Conservation (phyloP, 2,888 invertebrate genomes). For the Allacma fusca region DNA sequence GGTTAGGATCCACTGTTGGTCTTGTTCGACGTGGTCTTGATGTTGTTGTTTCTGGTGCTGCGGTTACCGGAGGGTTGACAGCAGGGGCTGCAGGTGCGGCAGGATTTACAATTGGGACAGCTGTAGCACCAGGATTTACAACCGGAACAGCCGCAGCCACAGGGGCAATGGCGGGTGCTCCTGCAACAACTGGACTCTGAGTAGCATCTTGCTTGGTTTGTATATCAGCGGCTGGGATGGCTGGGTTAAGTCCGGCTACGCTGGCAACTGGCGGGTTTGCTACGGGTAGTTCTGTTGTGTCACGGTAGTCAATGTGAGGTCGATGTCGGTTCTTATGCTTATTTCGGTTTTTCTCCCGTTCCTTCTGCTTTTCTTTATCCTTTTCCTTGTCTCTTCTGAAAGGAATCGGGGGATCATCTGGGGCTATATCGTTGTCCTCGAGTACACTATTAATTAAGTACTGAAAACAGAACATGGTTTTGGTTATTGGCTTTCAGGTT, state of each 20-base stretch:
- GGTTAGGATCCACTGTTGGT: slow-evolving; percentile 44
- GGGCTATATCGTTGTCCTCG: slow-evolving; percentile 4
- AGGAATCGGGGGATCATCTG: not conserved
- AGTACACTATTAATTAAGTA: slow-evolving; percentile 11
- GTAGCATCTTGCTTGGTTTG: slow-evolving; percentile 16
- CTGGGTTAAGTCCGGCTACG: slow-evolving; percentile 15
- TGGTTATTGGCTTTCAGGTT: too few relatives aligned
- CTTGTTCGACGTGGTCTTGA: slow-evolving; percentile 20
- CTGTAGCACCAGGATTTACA: not conserved
- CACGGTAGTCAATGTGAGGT: slow-evolving; percentile 34
- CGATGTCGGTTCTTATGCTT: not conserved
- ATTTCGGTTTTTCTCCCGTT: not conserved
- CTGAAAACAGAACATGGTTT: not conserved
- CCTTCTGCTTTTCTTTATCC: not conserved
- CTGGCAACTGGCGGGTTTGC: not conserved
- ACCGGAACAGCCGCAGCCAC: too few relatives aligned
- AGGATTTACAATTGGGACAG: slow-evolving; percentile 25
- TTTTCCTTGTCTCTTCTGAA: slow-evolving; percentile 22
- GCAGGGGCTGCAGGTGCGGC: slow-evolving; percentile 9
- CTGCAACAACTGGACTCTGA: not conserved
- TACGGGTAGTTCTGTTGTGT: not conserved
- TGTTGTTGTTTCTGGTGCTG: slow-evolving; percentile 16
- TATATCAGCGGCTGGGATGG: not conserved
- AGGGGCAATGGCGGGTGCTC: not conserved
- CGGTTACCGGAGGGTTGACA: not conserved